Base-by-base conservation (phyloP, 2,888 invertebrate species). In the Dasysyrphus tricinctus region DNA sequence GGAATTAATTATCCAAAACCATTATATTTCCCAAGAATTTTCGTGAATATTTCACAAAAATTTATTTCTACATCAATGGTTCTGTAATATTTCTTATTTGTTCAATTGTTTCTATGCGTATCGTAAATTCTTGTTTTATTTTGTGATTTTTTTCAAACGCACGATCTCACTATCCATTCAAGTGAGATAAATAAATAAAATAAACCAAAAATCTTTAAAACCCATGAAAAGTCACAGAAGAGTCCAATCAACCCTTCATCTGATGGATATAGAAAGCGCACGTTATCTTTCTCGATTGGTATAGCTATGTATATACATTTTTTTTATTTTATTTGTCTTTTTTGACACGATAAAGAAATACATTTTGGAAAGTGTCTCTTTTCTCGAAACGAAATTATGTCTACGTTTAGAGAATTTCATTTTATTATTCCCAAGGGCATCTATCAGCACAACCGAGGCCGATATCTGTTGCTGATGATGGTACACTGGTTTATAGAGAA, bases 401-500 rank as follows among this genome's bases (percentile, higher is more conserved):
- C 73, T 69, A 56, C 85, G 73, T 77, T 80, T 73, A 24, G 80
- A 59, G 67, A 77, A 69, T 80, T 85, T 69, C 69, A 77, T 85
- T 67, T 67, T 85, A 78, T 85, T 85, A 85, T 81, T 85, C 85
- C 85, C 85, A 78, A 57, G 32, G 81, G 81, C 69, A 74, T 16
- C 49, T 32, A 6, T 34, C 61, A 11, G 9, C 19, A 2, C 24
- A 42, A 51, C 61, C 59, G 47, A 61, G 51, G 44, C 73, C 77
- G 77, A 74, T 85, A 85, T 85, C 85, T 85, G 85, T 85, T 85
- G 54, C 85, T 85, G 67, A 74, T 81, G 85, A 73, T 85, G 72
- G 75, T 16, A 12, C 16, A 47, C 12, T 61, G 59, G 34, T 47
- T 56, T 34, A 14, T 54, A 37, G 11, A 44, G 44, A 37, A 37